Evolutionary conservation across 2,888 invertebrate species (phyloP).

Genomic region (Timema podura): DNA sequence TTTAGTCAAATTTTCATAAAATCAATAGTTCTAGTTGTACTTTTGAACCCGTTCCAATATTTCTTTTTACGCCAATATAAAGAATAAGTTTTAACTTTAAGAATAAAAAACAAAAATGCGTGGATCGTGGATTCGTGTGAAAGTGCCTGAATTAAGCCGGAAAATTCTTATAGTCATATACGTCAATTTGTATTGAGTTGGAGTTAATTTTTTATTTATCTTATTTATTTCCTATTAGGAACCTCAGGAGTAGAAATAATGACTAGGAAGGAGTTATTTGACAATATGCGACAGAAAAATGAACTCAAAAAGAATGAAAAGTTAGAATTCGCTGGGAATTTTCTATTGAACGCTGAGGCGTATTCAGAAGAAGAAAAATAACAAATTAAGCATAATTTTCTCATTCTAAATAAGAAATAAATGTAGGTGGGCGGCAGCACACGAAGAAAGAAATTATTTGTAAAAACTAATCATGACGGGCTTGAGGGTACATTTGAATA

Average conservation of each 20-base stretch:
- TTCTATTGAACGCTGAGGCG: background rate
- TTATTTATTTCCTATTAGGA: background rate
- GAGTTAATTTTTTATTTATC: too few species aligned
- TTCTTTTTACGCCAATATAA: too few species aligned
- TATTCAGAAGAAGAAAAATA: background rate
- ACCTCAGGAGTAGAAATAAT: background rate
- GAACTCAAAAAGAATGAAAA: background rate
- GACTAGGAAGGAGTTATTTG: background rate
- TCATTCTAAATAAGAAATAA: constrained; percentile 6
- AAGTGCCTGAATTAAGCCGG: too few species aligned
- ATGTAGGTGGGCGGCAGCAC: constrained; percentile 3
- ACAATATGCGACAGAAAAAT: background rate
- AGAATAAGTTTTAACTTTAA: too few species aligned
- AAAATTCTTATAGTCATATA: too few species aligned
- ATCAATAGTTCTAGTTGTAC: too few species aligned
- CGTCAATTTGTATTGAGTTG: too few species aligned
- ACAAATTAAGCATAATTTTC: background rate
- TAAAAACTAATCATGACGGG: background rate
- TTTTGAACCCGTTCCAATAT: too few species aligned
- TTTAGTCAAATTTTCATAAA: too few species aligned
- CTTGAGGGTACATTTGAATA: background rate
- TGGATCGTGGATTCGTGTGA: too few species aligned
- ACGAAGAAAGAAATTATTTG: background rate
- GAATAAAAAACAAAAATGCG: too few species aligned
- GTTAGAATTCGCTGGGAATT: background rate